phyloP scores from a whole-genome alignment of 2,888 invertebrate genomes.

The Yponomeuta plumbellus region DNA sequence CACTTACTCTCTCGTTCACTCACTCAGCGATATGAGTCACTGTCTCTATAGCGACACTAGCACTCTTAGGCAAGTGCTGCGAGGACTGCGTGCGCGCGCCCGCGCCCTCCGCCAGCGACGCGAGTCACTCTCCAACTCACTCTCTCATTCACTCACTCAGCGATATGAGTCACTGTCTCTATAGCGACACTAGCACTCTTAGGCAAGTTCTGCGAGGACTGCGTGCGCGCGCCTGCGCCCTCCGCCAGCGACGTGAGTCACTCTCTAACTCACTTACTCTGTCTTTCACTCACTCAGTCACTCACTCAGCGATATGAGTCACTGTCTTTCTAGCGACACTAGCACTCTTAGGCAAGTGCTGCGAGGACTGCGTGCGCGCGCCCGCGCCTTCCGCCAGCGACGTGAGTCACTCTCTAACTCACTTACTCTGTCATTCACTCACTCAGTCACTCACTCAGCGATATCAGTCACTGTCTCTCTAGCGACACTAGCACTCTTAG shows the following conservation, averaged over 20 bases:
- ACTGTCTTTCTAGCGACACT: too few relatives aligned
- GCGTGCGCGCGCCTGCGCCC: conserved; percentile 86
- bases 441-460: too few relatives aligned
- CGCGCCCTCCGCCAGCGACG: conserved; percentile 87
- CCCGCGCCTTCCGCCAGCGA: conserved; percentile 81
- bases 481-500: conserved; percentile 79
- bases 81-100: conserved; percentile 91
- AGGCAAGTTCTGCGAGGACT: too few relatives aligned
- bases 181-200: too few relatives aligned
- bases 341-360: too few relatives aligned
- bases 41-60: too few relatives aligned
- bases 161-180: too few relatives aligned
- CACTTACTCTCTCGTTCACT: not conserved
- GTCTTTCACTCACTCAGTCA: too few relatives aligned
- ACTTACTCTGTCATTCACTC: not conserved
- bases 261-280: not conserved
- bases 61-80: conserved; percentile 91
- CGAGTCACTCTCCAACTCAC: conserved; percentile 40
- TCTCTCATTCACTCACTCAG: not conserved
- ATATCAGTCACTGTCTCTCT: too few relatives aligned
- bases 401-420: conserved; percentile 38
- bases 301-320: too few relatives aligned
- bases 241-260: conserved; percentile 74
- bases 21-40: too few relatives aligned
- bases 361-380: conserved; percentile 78